These are phyloP conservation scores for Parauchenoglanis punctatus DNA, from an alignment of 2,797 vertebrate genomes.

Conservation along the genomic window DNA sequence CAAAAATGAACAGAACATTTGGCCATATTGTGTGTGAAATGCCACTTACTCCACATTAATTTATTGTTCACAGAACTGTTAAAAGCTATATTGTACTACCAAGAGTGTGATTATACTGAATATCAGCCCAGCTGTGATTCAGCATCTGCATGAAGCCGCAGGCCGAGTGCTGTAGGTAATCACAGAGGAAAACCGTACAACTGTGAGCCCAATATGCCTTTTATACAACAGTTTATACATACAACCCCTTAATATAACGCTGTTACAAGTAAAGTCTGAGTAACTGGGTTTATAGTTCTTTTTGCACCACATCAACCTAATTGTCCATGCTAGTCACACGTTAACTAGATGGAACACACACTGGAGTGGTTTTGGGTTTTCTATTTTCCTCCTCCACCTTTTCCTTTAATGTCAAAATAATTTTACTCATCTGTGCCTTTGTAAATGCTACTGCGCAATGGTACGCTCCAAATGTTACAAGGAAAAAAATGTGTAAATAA, in stretches of 20 bases:
- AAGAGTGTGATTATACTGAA: background rate
- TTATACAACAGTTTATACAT: background rate
- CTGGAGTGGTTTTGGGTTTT: background rate
- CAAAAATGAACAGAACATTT: background rate
- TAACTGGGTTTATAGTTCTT: background rate
- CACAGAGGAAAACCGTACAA: background rate
- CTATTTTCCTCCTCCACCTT: background rate
- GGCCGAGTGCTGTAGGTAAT: background rate
- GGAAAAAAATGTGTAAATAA: background rate
- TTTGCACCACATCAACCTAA: background rate
- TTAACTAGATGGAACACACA: background rate
- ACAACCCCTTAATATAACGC: background rate
- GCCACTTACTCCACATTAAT: background rate
- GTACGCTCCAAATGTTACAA: background rate
- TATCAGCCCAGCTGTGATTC: background rate
- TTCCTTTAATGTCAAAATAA: background rate
- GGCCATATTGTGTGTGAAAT: background rate
- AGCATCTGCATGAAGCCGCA: background rate
- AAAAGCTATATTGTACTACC: background rate
- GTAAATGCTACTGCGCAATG: background rate
- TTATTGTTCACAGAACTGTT: background rate
- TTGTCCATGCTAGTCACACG: background rate
- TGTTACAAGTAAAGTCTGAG: background rate
- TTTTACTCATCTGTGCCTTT: background rate
- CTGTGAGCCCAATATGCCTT: background rate